These are phyloP conservation scores for Volucella bombylans DNA, from an alignment of 2,888 invertebrate species.

Conservation along the genomic window DNA sequence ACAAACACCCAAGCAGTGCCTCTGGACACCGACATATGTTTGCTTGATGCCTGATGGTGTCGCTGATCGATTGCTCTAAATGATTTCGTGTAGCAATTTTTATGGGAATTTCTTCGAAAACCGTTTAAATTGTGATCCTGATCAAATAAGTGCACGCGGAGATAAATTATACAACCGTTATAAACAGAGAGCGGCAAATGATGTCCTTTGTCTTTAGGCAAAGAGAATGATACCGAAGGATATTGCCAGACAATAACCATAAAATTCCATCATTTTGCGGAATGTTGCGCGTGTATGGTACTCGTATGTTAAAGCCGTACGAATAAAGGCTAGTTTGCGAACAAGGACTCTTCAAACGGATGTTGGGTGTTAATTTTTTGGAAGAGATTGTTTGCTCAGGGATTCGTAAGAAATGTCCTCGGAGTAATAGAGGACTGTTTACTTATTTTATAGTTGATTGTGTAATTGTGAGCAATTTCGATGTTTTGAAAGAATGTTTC, in stretches of 20 bases:
- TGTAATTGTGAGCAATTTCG: conserved; percentile 3
- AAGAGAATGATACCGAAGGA: conserved; percentile 1
- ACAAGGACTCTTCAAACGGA: conserved; percentile 36
- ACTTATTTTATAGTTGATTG: conserved; percentile 12
- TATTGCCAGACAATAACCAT: conserved; percentile 30
- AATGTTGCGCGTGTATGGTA: conserved; percentile 22
- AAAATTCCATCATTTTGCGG: conserved; percentile 36
- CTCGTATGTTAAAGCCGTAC: too few species aligned
- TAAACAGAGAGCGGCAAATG: conserved; percentile 19
- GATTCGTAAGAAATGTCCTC: conserved; percentile 27
- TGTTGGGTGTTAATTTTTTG: conserved; percentile 49
- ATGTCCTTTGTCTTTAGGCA: conserved; percentile 46
- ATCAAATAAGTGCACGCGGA: conserved; percentile 53
- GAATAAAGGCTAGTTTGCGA: not conserved
- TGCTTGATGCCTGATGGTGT: conserved; percentile 45
- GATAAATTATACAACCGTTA: conserved; percentile 40
- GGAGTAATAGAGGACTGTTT: conserved; percentile 19
- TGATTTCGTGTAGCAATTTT: conserved; percentile 23
- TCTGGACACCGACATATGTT: conserved; percentile 48
- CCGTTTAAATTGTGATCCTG: conserved; percentile 23
- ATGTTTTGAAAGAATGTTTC: not conserved
- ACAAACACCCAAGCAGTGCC: not conserved
- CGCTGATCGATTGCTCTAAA: conserved; percentile 56
- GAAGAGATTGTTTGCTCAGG: conserved; percentile 26
- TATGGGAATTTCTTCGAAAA: conserved; percentile 59